Percentiles rank a stretch among this genome's conserved stretches.
Conservation (phyloP, 2,888 invertebrate species). For the Globia sparganii region DNA sequence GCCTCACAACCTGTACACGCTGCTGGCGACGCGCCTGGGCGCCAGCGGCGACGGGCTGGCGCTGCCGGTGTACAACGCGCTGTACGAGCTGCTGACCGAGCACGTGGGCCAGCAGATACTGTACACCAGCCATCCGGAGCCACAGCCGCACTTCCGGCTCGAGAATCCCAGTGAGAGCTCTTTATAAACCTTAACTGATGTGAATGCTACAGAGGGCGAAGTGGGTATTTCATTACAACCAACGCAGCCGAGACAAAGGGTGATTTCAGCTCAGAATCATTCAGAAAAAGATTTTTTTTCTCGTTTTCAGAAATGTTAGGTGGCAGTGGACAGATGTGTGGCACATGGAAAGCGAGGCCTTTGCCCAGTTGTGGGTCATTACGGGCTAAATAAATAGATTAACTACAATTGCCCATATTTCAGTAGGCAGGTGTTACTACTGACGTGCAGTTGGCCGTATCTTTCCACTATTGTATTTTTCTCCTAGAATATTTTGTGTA, state of each 20-base stretch:
- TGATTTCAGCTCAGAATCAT: not conserved
- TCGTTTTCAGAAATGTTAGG: not conserved
- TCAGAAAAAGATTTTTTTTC: not conserved
- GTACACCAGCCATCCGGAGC: slow-evolving; percentile 98
- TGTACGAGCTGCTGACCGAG: slow-evolving; percentile 99
- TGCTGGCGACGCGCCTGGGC: slow-evolving; percentile 96
- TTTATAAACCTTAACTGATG: not conserved
- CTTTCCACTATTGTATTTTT: not conserved
- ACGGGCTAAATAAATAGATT: not conserved
- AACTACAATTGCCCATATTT: not conserved
- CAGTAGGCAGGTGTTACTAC: not conserved
- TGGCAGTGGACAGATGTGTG: not conserved
- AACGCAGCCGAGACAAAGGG: too few relatives aligned
- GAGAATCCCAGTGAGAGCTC: slow-evolving; percentile 97
- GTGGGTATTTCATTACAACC: not conserved
- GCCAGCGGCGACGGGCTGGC: slow-evolving; percentile 95
- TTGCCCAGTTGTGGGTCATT: not conserved
- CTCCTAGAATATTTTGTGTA: too few relatives aligned
- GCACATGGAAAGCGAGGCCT: not conserved
- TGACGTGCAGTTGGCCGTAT: too few relatives aligned
- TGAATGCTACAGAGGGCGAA: not conserved
- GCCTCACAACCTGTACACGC: slow-evolving; percentile 99
- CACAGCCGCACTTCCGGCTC: slow-evolving; percentile 97
- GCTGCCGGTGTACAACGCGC: slow-evolving; percentile 98
- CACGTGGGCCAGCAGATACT: slow-evolving; percentile 98